Conservation (phyloP, 1,140 invertebrate species). For the Tribolium castaneum region DNA sequence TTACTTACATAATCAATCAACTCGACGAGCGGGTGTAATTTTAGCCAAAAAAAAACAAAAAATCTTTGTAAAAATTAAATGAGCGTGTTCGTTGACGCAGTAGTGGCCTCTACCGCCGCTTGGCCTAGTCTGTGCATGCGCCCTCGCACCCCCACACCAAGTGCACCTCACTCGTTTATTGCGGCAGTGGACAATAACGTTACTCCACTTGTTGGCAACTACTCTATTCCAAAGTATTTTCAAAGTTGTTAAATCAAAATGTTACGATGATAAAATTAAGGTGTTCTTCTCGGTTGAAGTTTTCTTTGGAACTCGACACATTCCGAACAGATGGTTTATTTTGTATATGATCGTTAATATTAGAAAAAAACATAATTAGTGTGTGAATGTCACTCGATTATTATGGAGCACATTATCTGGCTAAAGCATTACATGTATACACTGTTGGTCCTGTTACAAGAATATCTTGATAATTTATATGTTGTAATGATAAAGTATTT, state of each 20-base stretch:
- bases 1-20: slow-evolving; percentile 57
- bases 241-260: slow-evolving; percentile 63
- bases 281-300: slow-evolving; percentile 54
- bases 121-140: slow-evolving; percentile 54
- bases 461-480: slow-evolving; percentile 64
- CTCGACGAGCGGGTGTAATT: slow-evolving; percentile 45
- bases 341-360: slow-evolving; percentile 62
- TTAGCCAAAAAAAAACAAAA: slow-evolving; percentile 30
- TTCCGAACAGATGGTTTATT: slow-evolving; percentile 60
- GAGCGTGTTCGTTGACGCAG: slow-evolving; percentile 42
- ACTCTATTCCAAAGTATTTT: slow-evolving; percentile 59
- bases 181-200: slow-evolving; percentile 61
- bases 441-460: slow-evolving; percentile 65
- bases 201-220: slow-evolving; percentile 61
- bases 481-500: slow-evolving; percentile 63
- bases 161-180: slow-evolving; percentile 56
- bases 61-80: slow-evolving; percentile 14
- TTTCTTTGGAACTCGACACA: slow-evolving; percentile 52
- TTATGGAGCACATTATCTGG: slow-evolving; percentile 64
- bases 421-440: slow-evolving; percentile 64
- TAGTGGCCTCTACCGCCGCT: slow-evolving; percentile 40
- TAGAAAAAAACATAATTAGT: slow-evolving; percentile 49
- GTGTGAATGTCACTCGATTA: slow-evolving; percentile 61
- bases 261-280: slow-evolving; percentile 58
- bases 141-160: slow-evolving; percentile 51